Conservation (phyloP, 1,140 invertebrate genomes). For the Drosophila micromelanica region DNA sequence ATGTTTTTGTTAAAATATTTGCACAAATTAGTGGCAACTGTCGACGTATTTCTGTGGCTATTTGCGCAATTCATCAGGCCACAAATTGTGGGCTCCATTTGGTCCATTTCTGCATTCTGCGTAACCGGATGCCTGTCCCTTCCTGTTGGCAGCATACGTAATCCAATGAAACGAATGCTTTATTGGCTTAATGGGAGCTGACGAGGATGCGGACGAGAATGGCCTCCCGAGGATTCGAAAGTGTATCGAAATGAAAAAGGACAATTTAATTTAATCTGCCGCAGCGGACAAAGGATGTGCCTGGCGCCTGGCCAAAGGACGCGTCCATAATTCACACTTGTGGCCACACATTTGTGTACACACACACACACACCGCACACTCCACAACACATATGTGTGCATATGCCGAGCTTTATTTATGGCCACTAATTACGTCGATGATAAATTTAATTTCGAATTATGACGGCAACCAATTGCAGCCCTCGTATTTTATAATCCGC, state of each 20-base stretch:
- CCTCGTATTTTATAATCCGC: slow-evolving; percentile 29
- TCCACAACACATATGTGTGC: background rate
- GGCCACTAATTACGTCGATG: slow-evolving; percentile 73
- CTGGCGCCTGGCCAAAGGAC: slow-evolving; percentile 17
- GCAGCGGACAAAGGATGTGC: slow-evolving; percentile 40
- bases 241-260: slow-evolving; percentile 82
- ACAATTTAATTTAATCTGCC: slow-evolving; percentile 82
- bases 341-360: slow-evolving; percentile 36
- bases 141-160: slow-evolving; percentile 71
- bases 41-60: slow-evolving; percentile 2
- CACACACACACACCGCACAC: slow-evolving; percentile 7
- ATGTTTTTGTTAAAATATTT: slow-evolving; percentile 44
- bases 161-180: slow-evolving; percentile 83
- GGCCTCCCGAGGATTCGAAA: slow-evolving; percentile 67
- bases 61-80: slow-evolving; percentile 62
- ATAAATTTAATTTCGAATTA: slow-evolving; percentile 82
- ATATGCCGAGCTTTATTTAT: slow-evolving; percentile 64
- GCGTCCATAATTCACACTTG: slow-evolving; percentile 78
- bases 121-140: slow-evolving; percentile 60
- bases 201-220: slow-evolving; percentile 44
- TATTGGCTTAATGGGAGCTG: slow-evolving; percentile 80
- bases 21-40: slow-evolving; percentile 43
- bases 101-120: slow-evolving; percentile 20
- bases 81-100: slow-evolving; percentile 49
- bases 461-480: slow-evolving; percentile 22